Percentiles rank a stretch among this genome's conserved stretches.
These are phyloP conservation scores for Sebastes umbrosus DNA, from an alignment of 2,797 vertebrate genomes.

Conservation along the genomic window DNA sequence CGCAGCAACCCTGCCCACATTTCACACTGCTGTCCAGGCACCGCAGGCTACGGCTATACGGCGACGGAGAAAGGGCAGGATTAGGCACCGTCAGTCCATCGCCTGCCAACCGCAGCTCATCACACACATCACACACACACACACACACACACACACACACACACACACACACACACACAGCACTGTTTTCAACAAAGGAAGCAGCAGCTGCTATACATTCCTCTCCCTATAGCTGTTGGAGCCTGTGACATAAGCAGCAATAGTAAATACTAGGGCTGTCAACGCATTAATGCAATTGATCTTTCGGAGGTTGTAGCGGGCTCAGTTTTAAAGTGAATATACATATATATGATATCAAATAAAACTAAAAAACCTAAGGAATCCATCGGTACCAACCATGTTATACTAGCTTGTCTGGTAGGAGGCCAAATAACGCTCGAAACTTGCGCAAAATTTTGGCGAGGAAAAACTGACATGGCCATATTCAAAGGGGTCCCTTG, in stretches of 20 bases:
- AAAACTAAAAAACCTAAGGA: no score
- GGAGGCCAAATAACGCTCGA: no score
- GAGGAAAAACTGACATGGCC: no score
- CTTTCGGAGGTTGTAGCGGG: no score
- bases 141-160: no score
- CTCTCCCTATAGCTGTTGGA: conserved; percentile 42
- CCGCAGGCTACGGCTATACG: conserved; percentile 36
- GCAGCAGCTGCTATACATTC: conserved; percentile 55
- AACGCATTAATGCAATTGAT: no score
- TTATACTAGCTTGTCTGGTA: no score
- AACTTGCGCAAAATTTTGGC: no score
- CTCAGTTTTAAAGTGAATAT: no score
- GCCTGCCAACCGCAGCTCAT: conserved; percentile 59
- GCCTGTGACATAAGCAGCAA: conserved; percentile 38
- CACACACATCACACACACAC: conserved; percentile 44
- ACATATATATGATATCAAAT: no score
- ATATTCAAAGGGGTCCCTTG: no score
- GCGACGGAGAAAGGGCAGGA: conserved; percentile 50
- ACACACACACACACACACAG: conserved; percentile 1
- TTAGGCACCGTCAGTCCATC: conserved; percentile 47
- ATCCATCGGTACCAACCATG: no score
- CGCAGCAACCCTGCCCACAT: conserved; percentile 76
- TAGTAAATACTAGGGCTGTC: background rate
- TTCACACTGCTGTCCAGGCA: conserved; percentile 68
- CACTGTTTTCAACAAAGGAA: conserved; percentile 61